Evolutionary conservation across 1,140 invertebrate species (phyloP).

Genomic region (Habropoda laboriosa): DNA sequence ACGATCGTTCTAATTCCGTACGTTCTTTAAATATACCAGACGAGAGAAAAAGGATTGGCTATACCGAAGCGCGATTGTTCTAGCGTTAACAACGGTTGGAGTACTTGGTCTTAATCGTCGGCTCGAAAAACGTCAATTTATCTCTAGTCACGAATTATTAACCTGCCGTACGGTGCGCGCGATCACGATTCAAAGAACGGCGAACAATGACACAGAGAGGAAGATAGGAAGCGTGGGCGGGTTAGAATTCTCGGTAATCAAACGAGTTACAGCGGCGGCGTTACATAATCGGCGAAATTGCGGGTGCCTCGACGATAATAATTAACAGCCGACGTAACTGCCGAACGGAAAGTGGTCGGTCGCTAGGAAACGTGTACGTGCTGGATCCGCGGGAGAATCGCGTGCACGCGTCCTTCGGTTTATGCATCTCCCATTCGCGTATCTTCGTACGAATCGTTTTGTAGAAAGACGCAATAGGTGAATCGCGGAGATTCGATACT

Average conservation of each 20-base stretch:
- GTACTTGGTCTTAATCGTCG: too few relatives aligned
- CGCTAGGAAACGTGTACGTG: background rate
- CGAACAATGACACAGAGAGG: background rate
- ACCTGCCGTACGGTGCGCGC: too few relatives aligned
- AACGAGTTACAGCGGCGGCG: conserved; percentile 1
- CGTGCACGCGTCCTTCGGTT: background rate
- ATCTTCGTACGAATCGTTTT: background rate
- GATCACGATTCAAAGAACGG: background rate
- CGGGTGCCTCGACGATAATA: conserved; percentile 21
- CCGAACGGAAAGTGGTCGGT: conserved; percentile 4
- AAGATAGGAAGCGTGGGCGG: conserved; percentile 10
- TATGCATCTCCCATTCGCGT: background rate
- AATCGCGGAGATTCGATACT: background rate
- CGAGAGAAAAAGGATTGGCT: too few relatives aligned
- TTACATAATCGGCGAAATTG: conserved; percentile 42
- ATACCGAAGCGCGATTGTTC: too few relatives aligned
- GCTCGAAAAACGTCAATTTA: too few relatives aligned
- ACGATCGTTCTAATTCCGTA: too few relatives aligned
- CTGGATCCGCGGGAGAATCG: background rate
- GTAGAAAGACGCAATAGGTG: background rate
- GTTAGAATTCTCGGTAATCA: conserved; percentile 5
- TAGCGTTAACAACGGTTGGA: too few relatives aligned
- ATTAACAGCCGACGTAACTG: conserved; percentile 28
- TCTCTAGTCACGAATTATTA: too few relatives aligned
- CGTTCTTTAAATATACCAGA: too few relatives aligned